Base-by-base conservation (phyloP, 2,888 invertebrate genomes). In the Bembecia ichneumoniformis region DNA sequence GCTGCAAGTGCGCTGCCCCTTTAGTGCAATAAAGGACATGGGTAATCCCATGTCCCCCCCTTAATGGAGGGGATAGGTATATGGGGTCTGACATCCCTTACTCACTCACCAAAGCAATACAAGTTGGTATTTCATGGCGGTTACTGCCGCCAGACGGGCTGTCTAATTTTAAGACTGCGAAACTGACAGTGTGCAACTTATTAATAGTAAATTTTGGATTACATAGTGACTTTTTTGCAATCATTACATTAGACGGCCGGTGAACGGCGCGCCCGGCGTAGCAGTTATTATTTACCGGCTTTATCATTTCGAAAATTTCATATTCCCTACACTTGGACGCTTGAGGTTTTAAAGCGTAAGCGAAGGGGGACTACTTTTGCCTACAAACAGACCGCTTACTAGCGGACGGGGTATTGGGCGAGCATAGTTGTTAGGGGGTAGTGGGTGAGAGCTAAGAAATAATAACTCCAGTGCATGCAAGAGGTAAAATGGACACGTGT, bases 241-340 rank as follows among this genome's bases (percentile, higher is more conserved):
- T 50, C 56, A 36, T 53, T 66, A 63, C 65, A 47, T 48, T 66
- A 77, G 77, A 73, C 78, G 82, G 76, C 72, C 71, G 65, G 69
- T 76, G 72, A 74, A 74, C 71, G 65, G 70, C 77, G 72, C 74
- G 74, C 78, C 77, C 72, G 72, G 75, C 74, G 80, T 81, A 80
- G 76, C 81, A 84, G 86, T 87, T 87, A 86, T 86, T 87, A 87
- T 87, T 87, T 86, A 86, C 87, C 82, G 78, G 84, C 84, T 86
- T 86, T 86, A 86, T 86, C 86, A 86, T 87, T 87, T 86, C 86
- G 86, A 86, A 87, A 87, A 86, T 87, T 87, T 84, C 86, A 87
- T 86, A 86, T 86, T 84, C 86, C 82, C 83, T 77, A 80, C 82
- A 82, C 84, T 84, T 83, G 84, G 86, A 84, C 86, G 86, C 77